Evolutionary conservation across 2,113 vertebrate species (phyloP), one percentile per base, ranked within the genome.

Genomic region (Pygoscelis adeliae): DNA sequence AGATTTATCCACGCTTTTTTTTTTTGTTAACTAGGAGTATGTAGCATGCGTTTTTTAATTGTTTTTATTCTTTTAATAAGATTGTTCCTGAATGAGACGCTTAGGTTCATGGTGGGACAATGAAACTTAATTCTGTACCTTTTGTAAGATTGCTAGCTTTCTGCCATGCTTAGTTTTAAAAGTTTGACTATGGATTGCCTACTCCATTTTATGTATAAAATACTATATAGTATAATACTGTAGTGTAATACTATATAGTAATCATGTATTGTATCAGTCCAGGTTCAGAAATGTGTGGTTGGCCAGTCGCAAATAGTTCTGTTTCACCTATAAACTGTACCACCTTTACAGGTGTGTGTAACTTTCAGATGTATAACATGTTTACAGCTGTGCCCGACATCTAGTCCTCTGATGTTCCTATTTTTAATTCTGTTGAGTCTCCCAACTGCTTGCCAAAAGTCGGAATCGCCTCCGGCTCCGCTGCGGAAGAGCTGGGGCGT

Each of bases 371-470:
- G 98, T 98, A 97, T 97, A 90, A 97, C 96, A 95, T 98, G 98
- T 98, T 98, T 98, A 98, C 98, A 98, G 97, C 95, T 96, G 96
- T 98, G 97, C 95, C 98, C 97, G 5, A 84, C 97, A 96, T 93
- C 97, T 97, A 97, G 97, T 98, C 92, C 97, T 97, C 97, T 18
- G 5, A 95, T 25, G 69, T 97, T 94, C 91, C 97, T 95, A 22
- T 67, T 85, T 97, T 97, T 63, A 92, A 95, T 97, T 98, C 96
- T 98, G 67, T 98, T 83, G 83, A 97, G 96, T 98, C 96, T 98
- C 98, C 98, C 97, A 97, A 97, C 97, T 97, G 98, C 97, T 98
- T 98, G 98, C 98, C 98, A 98, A 98, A 98, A 98, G 97, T 97
- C 6, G 69, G 98, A 97, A 98, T 98, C 0, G 36, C 92, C 77